Conservation (phyloP, 2,797 vertebrate genomes). For the Delichon dasypus region DNA sequence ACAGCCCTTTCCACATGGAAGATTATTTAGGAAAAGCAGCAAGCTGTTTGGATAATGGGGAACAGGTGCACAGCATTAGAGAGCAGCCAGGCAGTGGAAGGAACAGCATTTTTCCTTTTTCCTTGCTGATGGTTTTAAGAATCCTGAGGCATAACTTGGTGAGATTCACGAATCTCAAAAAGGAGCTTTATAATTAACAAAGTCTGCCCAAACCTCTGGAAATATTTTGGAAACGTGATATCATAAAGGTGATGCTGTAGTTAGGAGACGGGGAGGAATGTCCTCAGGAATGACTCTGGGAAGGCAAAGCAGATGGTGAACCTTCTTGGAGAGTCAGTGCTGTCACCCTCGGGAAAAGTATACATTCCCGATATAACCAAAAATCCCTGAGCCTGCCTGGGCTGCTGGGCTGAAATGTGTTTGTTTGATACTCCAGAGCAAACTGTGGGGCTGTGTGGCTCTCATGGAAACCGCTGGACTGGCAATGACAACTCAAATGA, state of each 20-base stretch:
- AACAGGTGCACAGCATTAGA: neutral
- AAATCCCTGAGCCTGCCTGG: neutral
- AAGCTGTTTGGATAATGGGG: conserved; percentile 4
- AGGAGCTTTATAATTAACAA: neutral
- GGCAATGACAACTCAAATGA: neutral
- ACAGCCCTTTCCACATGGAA: neutral
- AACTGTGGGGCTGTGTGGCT: neutral
- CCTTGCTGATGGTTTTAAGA: neutral
- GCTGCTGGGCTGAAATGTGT: neutral
- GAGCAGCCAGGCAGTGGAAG: neutral
- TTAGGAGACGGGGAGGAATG: neutral
- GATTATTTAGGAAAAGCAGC: neutral
- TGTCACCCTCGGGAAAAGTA: neutral
- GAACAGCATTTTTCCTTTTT: neutral
- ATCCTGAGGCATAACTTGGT: neutral
- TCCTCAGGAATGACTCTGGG: neutral
- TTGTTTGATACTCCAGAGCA: neutral
- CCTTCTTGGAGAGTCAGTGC: neutral
- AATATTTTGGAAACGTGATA: neutral
- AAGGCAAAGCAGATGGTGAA: neutral
- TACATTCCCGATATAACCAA: neutral
- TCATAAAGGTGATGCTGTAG: neutral
- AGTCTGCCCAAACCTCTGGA: neutral
- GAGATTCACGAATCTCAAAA: accelerated
- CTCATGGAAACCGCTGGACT: neutral